Conservation (phyloP, 2,888 invertebrate species). For the Lycocerus yunnanus region DNA sequence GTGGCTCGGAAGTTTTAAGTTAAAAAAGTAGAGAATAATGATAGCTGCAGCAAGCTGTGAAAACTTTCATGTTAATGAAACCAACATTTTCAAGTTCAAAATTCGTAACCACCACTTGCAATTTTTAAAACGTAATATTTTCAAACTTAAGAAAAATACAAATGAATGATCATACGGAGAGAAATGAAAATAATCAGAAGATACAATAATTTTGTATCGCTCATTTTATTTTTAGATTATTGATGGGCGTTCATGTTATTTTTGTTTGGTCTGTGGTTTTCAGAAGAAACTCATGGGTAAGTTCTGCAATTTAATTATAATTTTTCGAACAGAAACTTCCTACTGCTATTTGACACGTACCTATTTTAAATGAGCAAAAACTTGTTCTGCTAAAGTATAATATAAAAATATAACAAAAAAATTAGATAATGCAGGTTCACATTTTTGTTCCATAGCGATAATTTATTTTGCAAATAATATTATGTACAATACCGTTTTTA, state of each 20-base stretch:
- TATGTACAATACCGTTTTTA: no score
- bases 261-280: not conserved
- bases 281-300: not conserved
- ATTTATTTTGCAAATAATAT: not conserved
- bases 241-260: not conserved
- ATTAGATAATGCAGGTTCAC: not conserved
- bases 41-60: no score
- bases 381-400: not conserved
- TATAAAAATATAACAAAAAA: not conserved
- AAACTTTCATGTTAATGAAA: no score
- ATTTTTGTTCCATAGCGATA: not conserved
- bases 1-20: no score
- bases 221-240: not conserved
- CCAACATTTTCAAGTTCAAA: no score
- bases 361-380: not conserved
- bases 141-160: no score
- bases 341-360: not conserved
- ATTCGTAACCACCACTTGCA: no score
- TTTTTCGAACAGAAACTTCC: not conserved
- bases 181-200: no score
- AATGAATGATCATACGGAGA: no score
- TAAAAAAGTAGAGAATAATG: no score
- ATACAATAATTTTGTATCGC: no score
- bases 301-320: not conserved
- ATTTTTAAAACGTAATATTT: no score